Percentiles rank a stretch among this genome's conserved stretches.
Conservation (phyloP, 1,140 invertebrate species). For the Microplitis demolitor region DNA sequence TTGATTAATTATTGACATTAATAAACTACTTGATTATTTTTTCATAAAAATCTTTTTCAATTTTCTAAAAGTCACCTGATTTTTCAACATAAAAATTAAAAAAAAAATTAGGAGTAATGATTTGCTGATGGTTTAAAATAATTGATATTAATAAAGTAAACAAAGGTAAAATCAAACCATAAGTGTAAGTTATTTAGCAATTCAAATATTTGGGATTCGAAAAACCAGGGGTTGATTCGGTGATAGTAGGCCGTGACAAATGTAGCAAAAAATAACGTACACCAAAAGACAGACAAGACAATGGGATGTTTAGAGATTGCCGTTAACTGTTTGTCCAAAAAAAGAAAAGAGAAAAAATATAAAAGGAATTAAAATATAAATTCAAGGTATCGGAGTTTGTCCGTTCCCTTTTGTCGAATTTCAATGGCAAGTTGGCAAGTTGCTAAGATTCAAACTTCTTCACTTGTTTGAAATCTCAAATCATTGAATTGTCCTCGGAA, state of each 20-base stretch:
- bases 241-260: constrained; percentile 45
- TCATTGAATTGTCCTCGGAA: not conserved
- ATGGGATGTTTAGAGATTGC: constrained; percentile 53
- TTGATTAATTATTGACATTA: too few species aligned
- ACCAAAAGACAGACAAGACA: constrained; percentile 53
- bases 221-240: not conserved
- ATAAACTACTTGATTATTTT: too few species aligned
- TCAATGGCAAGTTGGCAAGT: too few species aligned
- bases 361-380: too few species aligned
- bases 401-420: too few species aligned
- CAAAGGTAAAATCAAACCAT: not conserved
- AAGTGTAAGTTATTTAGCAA: constrained; percentile 22
- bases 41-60: too few species aligned
- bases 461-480: not conserved
- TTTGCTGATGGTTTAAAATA: too few species aligned
- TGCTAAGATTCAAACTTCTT: not conserved
- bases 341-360: too few species aligned
- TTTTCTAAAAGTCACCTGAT: too few species aligned
- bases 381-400: constrained; percentile 3
- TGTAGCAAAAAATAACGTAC: constrained; percentile 34
- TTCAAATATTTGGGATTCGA: constrained; percentile 21
- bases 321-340: constrained; percentile 33
- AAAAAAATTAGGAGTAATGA: too few species aligned
- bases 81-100: too few species aligned
- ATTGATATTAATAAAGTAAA: not conserved